Conservation (phyloP, 2,797 vertebrate species). For the Chiloscyllium punctatum region DNA sequence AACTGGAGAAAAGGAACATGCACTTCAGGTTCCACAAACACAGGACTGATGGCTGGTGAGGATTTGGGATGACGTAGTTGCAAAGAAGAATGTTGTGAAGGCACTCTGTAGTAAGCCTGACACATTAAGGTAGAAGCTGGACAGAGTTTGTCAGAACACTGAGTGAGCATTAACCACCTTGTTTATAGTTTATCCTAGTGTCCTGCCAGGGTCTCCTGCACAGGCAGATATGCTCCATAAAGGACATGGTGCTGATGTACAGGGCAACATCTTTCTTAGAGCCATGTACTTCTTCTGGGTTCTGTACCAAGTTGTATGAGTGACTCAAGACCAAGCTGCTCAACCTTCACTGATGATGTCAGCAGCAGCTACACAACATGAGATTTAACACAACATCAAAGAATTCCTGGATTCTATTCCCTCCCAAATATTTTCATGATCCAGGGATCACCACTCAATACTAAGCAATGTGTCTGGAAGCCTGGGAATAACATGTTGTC, state of each 20-base stretch:
- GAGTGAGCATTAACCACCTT: neutral
- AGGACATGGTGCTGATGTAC: no score
- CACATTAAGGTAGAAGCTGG: neutral
- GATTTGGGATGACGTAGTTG: neutral
- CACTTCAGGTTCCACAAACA: no score
- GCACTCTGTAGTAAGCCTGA: neutral
- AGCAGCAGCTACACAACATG: neutral
- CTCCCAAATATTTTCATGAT: neutral
- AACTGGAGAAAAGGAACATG: no score
- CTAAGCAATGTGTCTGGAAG: no score
- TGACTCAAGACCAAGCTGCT: neutral
- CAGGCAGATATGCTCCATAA: no score
- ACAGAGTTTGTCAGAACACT: neutral
- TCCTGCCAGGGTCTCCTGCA: neutral
- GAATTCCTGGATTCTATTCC: neutral
- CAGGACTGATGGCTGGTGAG: neutral
- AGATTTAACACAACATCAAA: neutral
- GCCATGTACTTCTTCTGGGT: no score
- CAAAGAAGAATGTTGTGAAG: neutral
- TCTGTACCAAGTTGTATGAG: neutral
- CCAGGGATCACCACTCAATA: neutral
- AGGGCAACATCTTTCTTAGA: no score
- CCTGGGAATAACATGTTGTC: no score
- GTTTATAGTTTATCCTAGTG: no score
- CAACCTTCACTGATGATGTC: neutral